Percentiles rank a stretch among this genome's conserved stretches.
Conservation (phyloP, 2,888 invertebrate species). For the Sceliomorpha sp. region DNA sequence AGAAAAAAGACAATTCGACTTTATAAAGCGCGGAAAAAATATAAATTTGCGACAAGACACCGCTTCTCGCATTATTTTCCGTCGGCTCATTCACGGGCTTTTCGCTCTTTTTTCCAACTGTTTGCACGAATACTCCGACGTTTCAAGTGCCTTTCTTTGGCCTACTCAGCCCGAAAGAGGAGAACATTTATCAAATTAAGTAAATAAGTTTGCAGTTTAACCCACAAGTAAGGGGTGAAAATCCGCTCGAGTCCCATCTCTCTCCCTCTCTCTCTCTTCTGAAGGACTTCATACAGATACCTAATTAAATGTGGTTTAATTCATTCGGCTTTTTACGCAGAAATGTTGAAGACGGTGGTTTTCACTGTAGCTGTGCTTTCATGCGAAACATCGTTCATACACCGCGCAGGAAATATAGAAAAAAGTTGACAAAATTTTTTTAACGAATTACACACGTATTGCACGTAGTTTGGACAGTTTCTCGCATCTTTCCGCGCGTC, state of each 20-base stretch:
- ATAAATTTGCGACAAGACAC: slow-evolving; percentile 32
- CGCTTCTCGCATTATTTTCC: slow-evolving; percentile 34
- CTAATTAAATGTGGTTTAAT: slow-evolving; percentile 24
- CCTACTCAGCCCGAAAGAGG: slow-evolving; percentile 7
- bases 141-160: slow-evolving; percentile 37
- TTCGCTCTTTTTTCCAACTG: slow-evolving; percentile 32
- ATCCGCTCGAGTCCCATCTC: too few relatives aligned
- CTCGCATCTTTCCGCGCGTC: too few relatives aligned
- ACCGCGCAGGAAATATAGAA: too few relatives aligned
- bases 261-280: slow-evolving; percentile 13
- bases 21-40: slow-evolving; percentile 17
- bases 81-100: slow-evolving; percentile 18
- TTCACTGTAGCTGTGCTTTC: too few relatives aligned
- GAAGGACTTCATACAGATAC: slow-evolving; percentile 1
- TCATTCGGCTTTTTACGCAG: slow-evolving; percentile 7
- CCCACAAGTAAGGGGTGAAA: slow-evolving; percentile 11
- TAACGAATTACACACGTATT: too few relatives aligned
- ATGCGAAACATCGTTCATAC: too few relatives aligned
- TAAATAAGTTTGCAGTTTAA: slow-evolving; percentile 33
- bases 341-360: neutral
- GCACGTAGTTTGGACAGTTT: too few relatives aligned
- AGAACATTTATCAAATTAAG: slow-evolving; percentile 45
- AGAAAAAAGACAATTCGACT: neutral
- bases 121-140: slow-evolving; percentile 47
- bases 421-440: too few relatives aligned